Base-by-base conservation (phyloP, 2,888 invertebrate genomes). In the Athalia cordata region DNA sequence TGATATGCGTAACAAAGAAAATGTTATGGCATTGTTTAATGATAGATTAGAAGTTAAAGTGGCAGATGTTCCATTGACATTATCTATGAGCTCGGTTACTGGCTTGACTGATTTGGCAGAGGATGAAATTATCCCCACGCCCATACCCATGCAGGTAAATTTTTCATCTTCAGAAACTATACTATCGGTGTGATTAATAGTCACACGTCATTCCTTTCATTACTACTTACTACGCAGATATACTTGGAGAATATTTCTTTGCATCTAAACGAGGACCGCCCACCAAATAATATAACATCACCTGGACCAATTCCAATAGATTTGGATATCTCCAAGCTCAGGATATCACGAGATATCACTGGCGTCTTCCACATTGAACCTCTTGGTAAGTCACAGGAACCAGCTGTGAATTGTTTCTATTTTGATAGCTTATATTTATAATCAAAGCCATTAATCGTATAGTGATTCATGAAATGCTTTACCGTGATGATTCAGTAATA, bases 91-190 rank as follows among this genome's bases (percentile, higher is more conserved):
- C 87, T 96, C 96, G 0, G 93, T 97, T 0, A 93, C 95, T 55
- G 96, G 96, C 9, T 90, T 98, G 11, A 93, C 95, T 0, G 97
- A 97, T 89, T 93, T 98, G 81, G 92, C 95, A 0, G 98, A 98
- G 88, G 98, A 98, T 89, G 98, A 98, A 91, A 93, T 96, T 57
- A 92, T 96, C 45, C 93, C 94, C 2, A 93, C 94, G 78, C 95
- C 97, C 0, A 93, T 97, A 90, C 97, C 97, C 4, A 91, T 97
- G 86, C 94, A 96, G 92, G 96, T 96, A 89, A 89, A 87, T 79
- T 62, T 47, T n/a, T 50, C 50, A 74, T 55, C 43, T 47, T 72
- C 57, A 61, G 11, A 1, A 45, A 74, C 49, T 50, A 59, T 50
- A 66, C 47, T 75, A 50, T 4, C 43, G 29, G 29, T 29, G 11